Conservation (phyloP, 2,888 invertebrate species). For the Ernsta delagoae region DNA sequence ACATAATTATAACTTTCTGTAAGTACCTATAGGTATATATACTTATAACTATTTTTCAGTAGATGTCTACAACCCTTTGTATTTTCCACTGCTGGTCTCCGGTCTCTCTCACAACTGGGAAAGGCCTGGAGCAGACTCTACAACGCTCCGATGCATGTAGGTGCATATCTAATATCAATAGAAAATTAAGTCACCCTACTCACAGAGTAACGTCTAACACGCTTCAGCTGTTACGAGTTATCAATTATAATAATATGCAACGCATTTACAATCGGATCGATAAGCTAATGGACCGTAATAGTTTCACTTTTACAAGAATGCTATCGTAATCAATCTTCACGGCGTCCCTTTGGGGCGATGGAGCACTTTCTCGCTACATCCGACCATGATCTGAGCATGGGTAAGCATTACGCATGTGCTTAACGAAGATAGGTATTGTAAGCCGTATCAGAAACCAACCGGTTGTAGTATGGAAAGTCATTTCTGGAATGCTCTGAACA, state of each 20-base stretch:
- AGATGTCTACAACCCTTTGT: too few species aligned
- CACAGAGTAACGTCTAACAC: not conserved
- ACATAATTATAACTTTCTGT: too few species aligned
- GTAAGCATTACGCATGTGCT: slow-evolving; percentile 21
- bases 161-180: too few species aligned
- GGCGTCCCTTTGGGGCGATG: slow-evolving; percentile 18
- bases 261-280: not conserved
- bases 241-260: slow-evolving; percentile 1
- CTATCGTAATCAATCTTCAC: slow-evolving; percentile 13
- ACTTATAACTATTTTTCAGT: too few species aligned
- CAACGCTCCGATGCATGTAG: too few species aligned
- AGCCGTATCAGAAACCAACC: slow-evolving; percentile 21
- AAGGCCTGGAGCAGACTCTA: too few species aligned
- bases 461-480: slow-evolving; percentile 26
- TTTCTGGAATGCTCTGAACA: not conserved
- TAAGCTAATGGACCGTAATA: not conserved
- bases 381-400: slow-evolving; percentile 2
- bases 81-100: too few species aligned
- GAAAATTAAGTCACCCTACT: not conserved
- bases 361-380: slow-evolving; percentile 28
- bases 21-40: too few species aligned
- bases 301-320: slow-evolving; percentile 22
- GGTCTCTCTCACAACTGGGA: too few species aligned
- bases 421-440: not conserved
- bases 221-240: not conserved